Evolutionary conservation across 1,140 invertebrate genomes (phyloP).

Genomic region (Thaumetopoea pityocampa): DNA sequence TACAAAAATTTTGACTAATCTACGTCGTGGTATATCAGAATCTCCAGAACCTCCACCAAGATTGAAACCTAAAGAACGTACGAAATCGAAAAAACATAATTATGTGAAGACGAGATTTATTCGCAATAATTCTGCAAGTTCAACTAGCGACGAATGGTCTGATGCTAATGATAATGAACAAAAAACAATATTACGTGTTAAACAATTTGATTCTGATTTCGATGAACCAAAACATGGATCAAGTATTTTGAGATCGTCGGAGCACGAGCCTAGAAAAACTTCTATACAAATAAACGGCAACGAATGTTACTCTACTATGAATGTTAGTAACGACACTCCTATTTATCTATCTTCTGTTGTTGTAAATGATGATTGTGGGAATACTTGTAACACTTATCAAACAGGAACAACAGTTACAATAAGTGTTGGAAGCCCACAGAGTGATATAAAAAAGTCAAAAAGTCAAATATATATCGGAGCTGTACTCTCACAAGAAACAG

Average conservation of each 20-base stretch:
- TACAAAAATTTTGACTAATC: constrained; percentile 49
- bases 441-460: constrained; percentile 58
- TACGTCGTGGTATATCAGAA: constrained; percentile 53
- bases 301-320: constrained; percentile 81
- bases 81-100: constrained; percentile 63
- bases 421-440: constrained; percentile 66
- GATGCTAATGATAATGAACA: constrained; percentile 66
- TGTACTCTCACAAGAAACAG: constrained; percentile 38
- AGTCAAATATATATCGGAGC: constrained; percentile 73
- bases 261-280: constrained; percentile 79
- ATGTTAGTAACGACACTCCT: constrained; percentile 78
- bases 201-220: constrained; percentile 70
- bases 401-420: constrained; percentile 77
- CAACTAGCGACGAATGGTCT: constrained; percentile 68
- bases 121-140: constrained; percentile 61
- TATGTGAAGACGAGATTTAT: constrained; percentile 73
- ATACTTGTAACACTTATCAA: constrained; percentile 60
- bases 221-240: constrained; percentile 46
- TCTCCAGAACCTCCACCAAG: constrained; percentile 70
- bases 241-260: constrained; percentile 30
- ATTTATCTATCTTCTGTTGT: constrained; percentile 82
- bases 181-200: constrained; percentile 62
- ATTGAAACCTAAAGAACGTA: constrained; percentile 54
- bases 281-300: constrained; percentile 86
- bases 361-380: constrained; percentile 75